Base-by-base conservation (phyloP, 2,113 vertebrate genomes). In the Nicator chloris region DNA sequence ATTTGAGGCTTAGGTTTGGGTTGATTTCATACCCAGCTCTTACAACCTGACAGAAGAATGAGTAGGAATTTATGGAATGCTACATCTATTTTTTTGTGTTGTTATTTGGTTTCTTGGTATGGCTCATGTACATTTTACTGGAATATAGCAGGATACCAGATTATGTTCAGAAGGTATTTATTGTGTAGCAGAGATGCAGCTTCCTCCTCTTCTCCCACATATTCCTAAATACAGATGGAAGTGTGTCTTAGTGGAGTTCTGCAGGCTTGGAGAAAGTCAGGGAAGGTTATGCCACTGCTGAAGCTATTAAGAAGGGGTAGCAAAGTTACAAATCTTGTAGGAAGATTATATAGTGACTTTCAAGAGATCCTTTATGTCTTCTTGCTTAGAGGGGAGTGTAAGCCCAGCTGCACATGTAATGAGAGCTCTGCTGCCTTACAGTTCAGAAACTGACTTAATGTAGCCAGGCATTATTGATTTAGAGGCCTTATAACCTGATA, bases 141-240 rank as follows among this genome's bases (percentile, higher is more conserved):
- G 39, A 51, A 15, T 13, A 4, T 8, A n/a, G 33, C 37, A 51
- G 59, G 42, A 26, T 64, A 37, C 27, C 26, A 61, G 44, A 31
- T 65, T 40, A 26, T 22, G 17, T 71, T 90, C 59, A 63, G 61
- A 27, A 92, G 39, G 11, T 47, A 30, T 51, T 68, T 63, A 21
- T 37, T 19, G 15, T 54, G 24, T 17, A 69, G 63, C 37, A 86
- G 84, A 73, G 42, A 37, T 2, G 3, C 13, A 77, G 37, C 4
- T 6, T 5, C 4, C 6, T 2, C 3, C 2, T 7, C 15, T 66
- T 60, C n/a, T 66, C 47, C 27, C 14, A 27, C 11, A 3, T 64
- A 9, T 68, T 88, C 28, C 49, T 37, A 68, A 92, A 42, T 22
- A 56, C 1, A 4, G 16, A 12, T 39, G 21, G 45, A 57, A 82